Base-by-base conservation (phyloP, 2,888 invertebrate genomes). In the Stenichneumon culpator region DNA sequence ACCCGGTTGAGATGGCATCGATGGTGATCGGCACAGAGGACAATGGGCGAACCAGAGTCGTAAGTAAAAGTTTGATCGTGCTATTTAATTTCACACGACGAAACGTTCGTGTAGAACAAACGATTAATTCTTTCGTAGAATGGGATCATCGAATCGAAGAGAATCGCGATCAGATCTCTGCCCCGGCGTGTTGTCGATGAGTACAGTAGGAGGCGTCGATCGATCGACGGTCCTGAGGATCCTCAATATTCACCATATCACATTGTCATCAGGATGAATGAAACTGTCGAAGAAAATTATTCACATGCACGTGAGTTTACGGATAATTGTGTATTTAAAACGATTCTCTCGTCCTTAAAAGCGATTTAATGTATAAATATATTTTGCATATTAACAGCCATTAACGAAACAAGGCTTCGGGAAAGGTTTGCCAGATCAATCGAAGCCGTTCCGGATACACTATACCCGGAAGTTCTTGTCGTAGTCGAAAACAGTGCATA, bases 381-480 rank as follows among this genome's bases (percentile, higher is more conserved):
- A 14, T 57, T 57, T 11, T 22, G 57, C 3, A 14, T 1, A 25
- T 57, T 25, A 19, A n/a, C 60, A 75, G 75, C 50, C 32, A 32
- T 65, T 1, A 75, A 52, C 47, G 32, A 22, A 5, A 22, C 16
- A 19, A 39, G 9, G 0, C 36, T 44, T 36, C 19, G 16, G 22
- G 2, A 60, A 63, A 47, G 28, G 50, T 0, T 19, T 1, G 9
- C 28, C 5, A 3, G 7, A 16, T 50, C 39, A 1, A 16, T 3
- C 16, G 19, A 47, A 3, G n/a, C n/a, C 50, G 47, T 75, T 16
- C 74, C 74, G 14, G 28, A 63, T 19, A 32, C 44, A 19, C n/a
- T 75, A 0, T 86, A 86, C 65, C 83, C 83, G 6, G 83, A 86
- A 63, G 50, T 84, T 68, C 52, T 86, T 4, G 75, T 86, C 2